phyloP scores from a whole-genome alignment of 1,140 invertebrate genomes.

The Drosophila elegans region DNA sequence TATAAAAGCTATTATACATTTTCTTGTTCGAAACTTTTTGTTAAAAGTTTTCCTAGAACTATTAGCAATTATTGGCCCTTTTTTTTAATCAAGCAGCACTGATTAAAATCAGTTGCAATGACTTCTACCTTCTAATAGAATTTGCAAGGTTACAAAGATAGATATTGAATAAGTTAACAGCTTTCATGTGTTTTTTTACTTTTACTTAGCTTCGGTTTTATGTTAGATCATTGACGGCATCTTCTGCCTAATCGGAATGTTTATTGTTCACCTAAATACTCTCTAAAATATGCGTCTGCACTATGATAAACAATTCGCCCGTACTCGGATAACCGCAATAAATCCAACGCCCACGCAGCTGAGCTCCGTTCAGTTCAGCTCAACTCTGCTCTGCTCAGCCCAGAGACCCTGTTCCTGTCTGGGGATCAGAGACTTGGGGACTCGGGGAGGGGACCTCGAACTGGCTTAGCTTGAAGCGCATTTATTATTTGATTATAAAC shows the following conservation, averaged over 20 bases:
- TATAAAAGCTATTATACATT: too few relatives aligned
- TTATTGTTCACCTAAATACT: conserved; percentile 70
- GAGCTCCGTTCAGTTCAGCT: conserved; percentile 19
- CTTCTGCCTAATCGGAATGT: conserved; percentile 29
- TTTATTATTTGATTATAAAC: conserved; percentile 83
- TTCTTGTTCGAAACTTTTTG: too few relatives aligned
- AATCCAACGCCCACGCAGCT: conserved; percentile 66
- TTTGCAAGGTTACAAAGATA: too few relatives aligned
- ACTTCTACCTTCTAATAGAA: too few relatives aligned
- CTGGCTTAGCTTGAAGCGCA: conserved; percentile 67
- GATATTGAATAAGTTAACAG: too few relatives aligned
- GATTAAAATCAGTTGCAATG: too few relatives aligned
- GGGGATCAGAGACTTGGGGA: conserved; percentile 21
- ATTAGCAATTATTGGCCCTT: too few relatives aligned
- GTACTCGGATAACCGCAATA: conserved; percentile 64
- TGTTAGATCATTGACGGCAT: not conserved
- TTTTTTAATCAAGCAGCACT: too few relatives aligned
- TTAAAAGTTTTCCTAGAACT: too few relatives aligned
- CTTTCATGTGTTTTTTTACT: too few relatives aligned
- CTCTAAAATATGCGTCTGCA: conserved; percentile 68
- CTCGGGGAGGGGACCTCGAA: conserved; percentile 1
- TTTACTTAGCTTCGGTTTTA: not conserved
- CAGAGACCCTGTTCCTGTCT: conserved; percentile 10
- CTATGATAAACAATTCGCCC: conserved; percentile 73
- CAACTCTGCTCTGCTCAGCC: conserved; percentile 12